phyloP scores from a whole-genome alignment of 1,140 invertebrate genomes.

The Lasioglossum albipes region DNA sequence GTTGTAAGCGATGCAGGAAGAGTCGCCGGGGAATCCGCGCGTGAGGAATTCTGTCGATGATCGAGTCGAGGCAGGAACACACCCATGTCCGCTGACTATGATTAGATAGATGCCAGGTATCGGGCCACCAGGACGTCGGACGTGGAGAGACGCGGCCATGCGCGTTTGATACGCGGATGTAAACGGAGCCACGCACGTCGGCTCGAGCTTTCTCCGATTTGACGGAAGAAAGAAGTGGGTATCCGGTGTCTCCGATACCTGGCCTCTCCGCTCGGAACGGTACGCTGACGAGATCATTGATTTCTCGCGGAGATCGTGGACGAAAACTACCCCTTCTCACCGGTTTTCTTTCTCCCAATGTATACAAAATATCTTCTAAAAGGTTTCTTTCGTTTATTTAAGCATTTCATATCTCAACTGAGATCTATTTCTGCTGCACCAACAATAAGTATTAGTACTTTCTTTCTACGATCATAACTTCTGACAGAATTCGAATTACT shows the following conservation, averaged over 20 bases:
- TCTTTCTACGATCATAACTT: too few relatives aligned
- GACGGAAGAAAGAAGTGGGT: conserved; percentile 51
- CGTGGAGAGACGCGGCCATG: conserved; percentile 44
- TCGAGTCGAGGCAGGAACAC: conserved; percentile 44
- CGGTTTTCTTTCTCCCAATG: too few relatives aligned
- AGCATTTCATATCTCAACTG: too few relatives aligned
- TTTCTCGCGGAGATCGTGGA: too few relatives aligned
- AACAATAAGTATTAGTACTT: too few relatives aligned
- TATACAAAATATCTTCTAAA: too few relatives aligned
- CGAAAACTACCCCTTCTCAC: too few relatives aligned
- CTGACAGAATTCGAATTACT: too few relatives aligned
- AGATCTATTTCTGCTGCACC: too few relatives aligned
- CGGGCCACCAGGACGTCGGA: conserved; percentile 30
- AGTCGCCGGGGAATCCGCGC: conserved; percentile 18
- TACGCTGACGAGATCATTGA: too few relatives aligned
- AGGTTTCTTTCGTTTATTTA: too few relatives aligned
- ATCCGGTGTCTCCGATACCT: conserved; percentile 50
- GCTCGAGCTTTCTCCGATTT: conserved; percentile 55
- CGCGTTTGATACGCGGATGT: conserved; percentile 43
- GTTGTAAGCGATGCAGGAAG: conserved; percentile 17
- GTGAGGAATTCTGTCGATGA: conserved; percentile 33
- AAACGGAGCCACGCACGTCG: conserved; percentile 32
- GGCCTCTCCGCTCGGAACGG: too few relatives aligned
- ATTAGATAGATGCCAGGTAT: conserved; percentile 26
- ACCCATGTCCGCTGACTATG: conserved; percentile 41